Evolutionary conservation across 2,888 invertebrate genomes (phyloP), one percentile per base, ranked within the genome.

Genomic region (Cistogaster globosa): DNA sequence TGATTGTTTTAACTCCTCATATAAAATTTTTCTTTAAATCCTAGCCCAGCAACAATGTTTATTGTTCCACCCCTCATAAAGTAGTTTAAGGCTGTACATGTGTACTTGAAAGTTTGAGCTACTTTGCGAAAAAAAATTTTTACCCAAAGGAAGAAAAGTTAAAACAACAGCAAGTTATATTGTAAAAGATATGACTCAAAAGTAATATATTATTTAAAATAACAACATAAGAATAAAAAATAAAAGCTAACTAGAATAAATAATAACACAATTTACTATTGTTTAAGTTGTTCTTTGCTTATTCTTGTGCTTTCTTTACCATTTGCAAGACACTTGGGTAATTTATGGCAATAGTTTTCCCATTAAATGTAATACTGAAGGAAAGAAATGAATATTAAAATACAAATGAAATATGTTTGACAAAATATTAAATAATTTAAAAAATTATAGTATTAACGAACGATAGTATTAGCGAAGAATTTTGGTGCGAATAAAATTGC

Each of bases 61-160:
- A 26, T 45, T 16, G 5, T 20, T 51, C 9, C 36, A 26, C 1
- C 14, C 20, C 36, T 11, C 20, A 48, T 65, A 3, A 38, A 78
- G 63, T 69, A 75, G 74, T 83, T 74, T 74, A 79, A 4, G 42
- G 42, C 12, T 6, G 12, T 12, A 42, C 2, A 69, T 69, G 74
- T 75, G 57, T 53, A 75, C 83, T 74, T 75, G 72, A 79, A 83
- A 74, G 68, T 75, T 79, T 75, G 63, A 79, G 74, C 69, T 69
- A 72, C 57, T 69, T 62, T 67, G 71, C 65, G 67, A 71, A 32
- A 62, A 32, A 32, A 58, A 71, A 7, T 36, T 36, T 32, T 18
- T 26, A 2, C 12, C 1, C 12, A 6, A 12, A 12, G 4, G 14
- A 48, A 16, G 45, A 53, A 45, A 76, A 42, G 26, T 3, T 4